Evolutionary conservation across 2,113 vertebrate genomes (phyloP), one percentile per base, ranked within the genome.

Genomic region (Indicator maculatus): DNA sequence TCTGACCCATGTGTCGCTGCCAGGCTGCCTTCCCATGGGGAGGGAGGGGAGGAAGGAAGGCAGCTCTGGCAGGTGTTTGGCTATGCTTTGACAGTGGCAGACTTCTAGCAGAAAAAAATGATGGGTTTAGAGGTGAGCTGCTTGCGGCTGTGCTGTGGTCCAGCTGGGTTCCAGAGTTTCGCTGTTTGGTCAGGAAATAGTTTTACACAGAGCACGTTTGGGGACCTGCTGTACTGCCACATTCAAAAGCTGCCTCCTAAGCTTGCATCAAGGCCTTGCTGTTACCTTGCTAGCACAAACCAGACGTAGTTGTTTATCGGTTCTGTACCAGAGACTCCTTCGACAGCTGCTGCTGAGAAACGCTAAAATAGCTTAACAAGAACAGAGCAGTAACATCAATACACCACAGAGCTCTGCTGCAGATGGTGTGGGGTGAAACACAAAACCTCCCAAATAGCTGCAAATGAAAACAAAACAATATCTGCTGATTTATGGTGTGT

Each of bases 371-470:
- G 23, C 53, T 83, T 88, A 61, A 63, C 89, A 90, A 64, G 53
- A 80, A 50, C 58, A 61, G 3, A 81, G 44, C 31, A 73, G 13
- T 69, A 70, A 60, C 63, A 75, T 61, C 52, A 45, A 41, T 66
- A 41, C 21, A 12, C 23, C 31, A 71, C 38, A 81, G 53, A 86
- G 20, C 36, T 69, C 52, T 91, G 36, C 39, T 82, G 64, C 36
- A 87, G 78, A 83, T 94, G 67, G 38, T 91, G 76, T 93, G 85
- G 69, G 56, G 70, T 59, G 56, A 76, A 83, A 85, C n/a, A 85
- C 31, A 91, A 91, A 83, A 52, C 83, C 47, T 89, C 73, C 65
- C 69, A 86, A 75, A 89, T 81, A 78, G 65, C 76, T 89, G 61
- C 31, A 74, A 88, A 67, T 72, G 53, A 93, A 83, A 96, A 78